Evolutionary conservation across 2,797 vertebrate species (phyloP), one percentile per base, ranked within the genome.

Genomic region (Poeciliopsis presidionis): DNA sequence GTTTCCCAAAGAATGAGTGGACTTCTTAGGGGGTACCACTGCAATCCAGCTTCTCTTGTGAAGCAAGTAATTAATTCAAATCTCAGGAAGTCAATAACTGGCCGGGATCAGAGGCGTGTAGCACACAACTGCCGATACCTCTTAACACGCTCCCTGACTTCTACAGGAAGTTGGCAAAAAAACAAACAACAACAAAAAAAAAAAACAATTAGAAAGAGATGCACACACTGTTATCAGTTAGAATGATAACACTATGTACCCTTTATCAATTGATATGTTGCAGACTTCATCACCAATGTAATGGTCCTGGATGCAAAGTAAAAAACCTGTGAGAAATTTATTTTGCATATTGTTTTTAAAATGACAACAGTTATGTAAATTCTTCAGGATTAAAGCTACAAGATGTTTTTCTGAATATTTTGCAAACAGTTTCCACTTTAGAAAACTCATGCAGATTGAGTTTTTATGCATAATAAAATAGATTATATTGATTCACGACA

Each of bases 1-100:
- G 94, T 95, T 94, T 94, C 91, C 92, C 67, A 77, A 95, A 95
- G 94, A 95, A 95, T 95, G 93, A 94, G 92, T 89, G 94, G 93
- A 95, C 94, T 95, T 95, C 93, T 95, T 92, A 95, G 93, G 94
- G 94, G 94, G 92, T 93, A 94, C 93, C 93, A 91, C 85, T 45
- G 90, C 93, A 94, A 93, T 95, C 94, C 94, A 93, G 90, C 94
- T 95, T 95, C 94, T 95, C 93, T 95, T 92, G 92, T 95, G 91
- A 96, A 96, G 94, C 94, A 93, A 94, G 93, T 95, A 96, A 96
- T 96, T 95, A 94, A 96, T 96, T 96, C 94, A 92, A 95, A 94
- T 95, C 94, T 94, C 94, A 94, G 94, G 94, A 95, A 95, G 95
- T 95, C 94, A 94, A 94, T 93, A 88, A 94, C 92, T 86, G 67